phyloP scores from a whole-genome alignment of 2,888 invertebrate genomes.

The Drosophila pullipes region DNA sequence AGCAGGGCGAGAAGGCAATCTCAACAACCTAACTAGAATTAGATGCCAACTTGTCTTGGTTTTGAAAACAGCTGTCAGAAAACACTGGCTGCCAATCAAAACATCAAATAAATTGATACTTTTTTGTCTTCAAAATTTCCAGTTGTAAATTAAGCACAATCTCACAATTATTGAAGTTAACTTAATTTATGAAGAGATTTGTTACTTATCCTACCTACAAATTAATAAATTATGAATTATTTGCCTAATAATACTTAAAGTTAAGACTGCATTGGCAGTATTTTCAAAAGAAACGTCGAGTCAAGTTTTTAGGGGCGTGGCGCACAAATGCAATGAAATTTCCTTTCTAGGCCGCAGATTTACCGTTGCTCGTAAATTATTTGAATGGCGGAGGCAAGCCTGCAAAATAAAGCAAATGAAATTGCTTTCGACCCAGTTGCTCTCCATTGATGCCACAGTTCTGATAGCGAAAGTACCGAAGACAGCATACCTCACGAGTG shows the following conservation, averaged over 20 bases:
- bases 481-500: neutral
- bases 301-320: neutral
- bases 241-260: too few relatives aligned
- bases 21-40: neutral
- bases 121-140: neutral
- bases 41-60: slow-evolving; percentile 5
- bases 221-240: neutral
- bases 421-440: slow-evolving; percentile 6
- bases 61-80: neutral
- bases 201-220: neutral
- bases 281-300: slow-evolving; percentile 7
- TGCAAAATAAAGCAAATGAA: slow-evolving; percentile 2
- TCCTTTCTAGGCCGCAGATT: slow-evolving; percentile 23
- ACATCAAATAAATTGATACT: neutral
- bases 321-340: slow-evolving; percentile 15
- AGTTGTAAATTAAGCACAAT: neutral
- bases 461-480: slow-evolving; percentile 48
- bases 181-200: neutral
- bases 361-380: slow-evolving; percentile 46
- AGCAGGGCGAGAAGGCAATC: neutral
- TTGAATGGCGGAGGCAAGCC: slow-evolving; percentile 11
- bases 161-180: neutral
- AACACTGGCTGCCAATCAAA: slow-evolving; percentile 24
- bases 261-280: neutral
- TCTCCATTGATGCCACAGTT: slow-evolving; percentile 34